These are phyloP conservation scores for Microcebus tavaratra DNA, from an alignment of 2,113 vertebrate genomes.

Conservation along the genomic window DNA sequence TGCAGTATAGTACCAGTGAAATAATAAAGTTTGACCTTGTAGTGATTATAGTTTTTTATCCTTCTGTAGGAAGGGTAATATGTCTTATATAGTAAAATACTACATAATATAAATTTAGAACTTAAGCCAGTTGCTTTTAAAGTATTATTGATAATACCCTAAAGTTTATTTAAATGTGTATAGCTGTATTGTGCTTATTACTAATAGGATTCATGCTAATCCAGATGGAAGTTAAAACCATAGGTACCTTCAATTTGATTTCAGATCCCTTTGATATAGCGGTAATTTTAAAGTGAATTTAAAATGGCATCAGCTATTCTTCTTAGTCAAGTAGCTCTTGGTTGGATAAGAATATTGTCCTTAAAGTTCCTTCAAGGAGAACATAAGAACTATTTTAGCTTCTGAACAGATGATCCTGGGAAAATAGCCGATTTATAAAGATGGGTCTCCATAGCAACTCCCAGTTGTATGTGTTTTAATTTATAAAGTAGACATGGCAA, in stretches of 20 bases:
- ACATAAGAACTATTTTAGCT: conserved; percentile 18
- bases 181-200: not conserved
- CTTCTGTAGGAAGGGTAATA: not conserved
- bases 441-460: not conserved
- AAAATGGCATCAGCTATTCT: not conserved
- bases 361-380: conserved; percentile 29
- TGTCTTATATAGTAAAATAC: conserved; percentile 6
- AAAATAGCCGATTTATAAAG: conserved; percentile 34
- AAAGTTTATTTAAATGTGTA: not conserved
- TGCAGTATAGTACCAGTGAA: not conserved
- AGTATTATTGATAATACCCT: not conserved
- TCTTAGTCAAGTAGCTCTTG: not conserved
- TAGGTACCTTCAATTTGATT: conserved; percentile 3
- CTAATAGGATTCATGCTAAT: not conserved
- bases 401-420: conserved; percentile 17
- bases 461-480: not conserved
- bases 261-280: not conserved
- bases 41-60: conserved; percentile 13
- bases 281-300: conserved; percentile 49
- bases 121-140: not conserved
- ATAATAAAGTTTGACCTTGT: conserved; percentile 8
- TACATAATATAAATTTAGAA: conserved; percentile 12
- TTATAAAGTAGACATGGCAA: conserved; percentile 1
- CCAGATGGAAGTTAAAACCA: not conserved
- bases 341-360: not conserved